Evolutionary conservation across 2,113 vertebrate genomes (phyloP), one percentile per base, ranked within the genome.

Genomic region (Nycticorax nycticorax): DNA sequence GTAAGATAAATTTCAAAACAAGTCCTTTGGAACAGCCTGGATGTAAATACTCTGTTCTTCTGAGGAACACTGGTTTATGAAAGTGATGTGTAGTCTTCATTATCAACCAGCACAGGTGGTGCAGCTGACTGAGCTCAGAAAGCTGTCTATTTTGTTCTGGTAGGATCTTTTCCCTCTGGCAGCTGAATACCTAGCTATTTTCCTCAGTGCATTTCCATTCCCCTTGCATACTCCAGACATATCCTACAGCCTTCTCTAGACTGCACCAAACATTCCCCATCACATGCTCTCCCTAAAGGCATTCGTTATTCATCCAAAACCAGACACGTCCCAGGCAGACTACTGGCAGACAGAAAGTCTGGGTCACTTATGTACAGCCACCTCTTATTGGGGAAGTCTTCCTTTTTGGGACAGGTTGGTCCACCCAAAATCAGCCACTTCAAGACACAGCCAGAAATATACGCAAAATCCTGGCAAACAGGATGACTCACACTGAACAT

Each of bases 281-380:
- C 85, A 88, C 47, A 39, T 5, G 41, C 41, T 92, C 27, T 43
- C 79, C 79, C 59, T 89, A 74, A 80, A 94, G 64, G 79, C 60
- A 67, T 77, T 84, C 59, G 67, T 88, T 92, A 88, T 71, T 85
- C 50, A 78, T 18, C 55, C 79, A 77, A 92, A 95, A 72, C 21
- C 47, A 90, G 64, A 50, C 63, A 50, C 1, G 0, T 74, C 72
- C 39, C 35, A 80, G 79, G 41, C 68, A 79, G 63, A 82, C 56
- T 71, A 79, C 48, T 23, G 30, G 63, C 79, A 87, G 85, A 91
- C 80, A 83, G 57, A 60, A 93, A 92, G 85, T 77, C 90, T 96
- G 52, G 52, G 43, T 86, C 35, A 3, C 80, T 92, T 73, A 72
- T 10, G 20, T 80, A 74, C n/a, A 67, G 47, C 22, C 23, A 92